These are phyloP conservation scores for Alligator sinensis DNA, from an alignment of 2,113 vertebrate species.

Conservation along the genomic window DNA sequence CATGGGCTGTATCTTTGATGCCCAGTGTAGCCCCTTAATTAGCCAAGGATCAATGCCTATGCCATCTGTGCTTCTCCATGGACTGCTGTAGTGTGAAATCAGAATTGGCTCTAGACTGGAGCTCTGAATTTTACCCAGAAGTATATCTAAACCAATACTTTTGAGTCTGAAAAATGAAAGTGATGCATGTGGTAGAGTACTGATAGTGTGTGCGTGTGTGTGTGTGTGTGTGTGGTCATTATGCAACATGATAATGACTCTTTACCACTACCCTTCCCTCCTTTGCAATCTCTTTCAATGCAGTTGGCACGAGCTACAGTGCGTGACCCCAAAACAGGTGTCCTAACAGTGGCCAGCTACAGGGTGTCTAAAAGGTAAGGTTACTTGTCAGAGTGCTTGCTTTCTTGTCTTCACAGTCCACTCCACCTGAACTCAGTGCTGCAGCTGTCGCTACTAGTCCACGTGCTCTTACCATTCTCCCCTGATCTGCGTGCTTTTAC, in stretches of 20 bases:
- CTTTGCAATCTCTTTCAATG: slow-evolving; percentile 37
- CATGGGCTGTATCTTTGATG: no score
- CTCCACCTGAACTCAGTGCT: neutral
- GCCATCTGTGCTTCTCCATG: neutral
- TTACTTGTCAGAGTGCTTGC: neutral
- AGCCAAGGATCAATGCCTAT: neutral
- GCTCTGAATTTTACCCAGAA: neutral
- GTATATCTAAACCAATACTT: neutral
- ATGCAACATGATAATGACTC: no score
- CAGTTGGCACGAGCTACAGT: slow-evolving; percentile 96
- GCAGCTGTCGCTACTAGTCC: neutral
- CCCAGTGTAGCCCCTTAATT: no score
- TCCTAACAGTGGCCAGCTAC: slow-evolving; percentile 94
- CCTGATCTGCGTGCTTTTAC: neutral
- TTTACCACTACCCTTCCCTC: slow-evolving; percentile 4
- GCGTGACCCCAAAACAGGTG: slow-evolving; percentile 94
- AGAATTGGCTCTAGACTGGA: neutral
- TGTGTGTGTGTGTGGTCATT: no score
- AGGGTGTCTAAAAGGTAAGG: slow-evolving; percentile 97
- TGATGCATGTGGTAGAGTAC: neutral
- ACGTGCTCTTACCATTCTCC: neutral
- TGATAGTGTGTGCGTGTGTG: neutral
- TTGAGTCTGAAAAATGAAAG: neutral
- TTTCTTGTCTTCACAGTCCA: neutral
- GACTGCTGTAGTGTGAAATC: neutral